Evolutionary conservation across 2,113 vertebrate species (phyloP).

Genomic region (Electrona antarctica): DNA sequence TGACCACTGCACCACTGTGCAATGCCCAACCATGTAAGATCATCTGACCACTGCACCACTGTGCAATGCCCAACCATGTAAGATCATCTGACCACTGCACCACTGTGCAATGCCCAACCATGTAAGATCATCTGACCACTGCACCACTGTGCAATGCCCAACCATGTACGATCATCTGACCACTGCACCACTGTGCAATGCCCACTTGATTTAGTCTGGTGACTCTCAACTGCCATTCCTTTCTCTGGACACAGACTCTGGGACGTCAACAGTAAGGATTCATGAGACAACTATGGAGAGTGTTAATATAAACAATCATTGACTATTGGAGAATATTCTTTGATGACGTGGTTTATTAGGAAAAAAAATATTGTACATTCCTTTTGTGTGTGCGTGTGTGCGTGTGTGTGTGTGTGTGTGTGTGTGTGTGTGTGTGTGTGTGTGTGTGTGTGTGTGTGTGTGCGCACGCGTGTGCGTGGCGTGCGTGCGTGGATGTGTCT

Average conservation of each 20-base stretch:
- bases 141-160: too few relatives aligned
- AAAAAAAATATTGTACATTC: conserved; percentile 35
- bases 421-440: conserved; percentile 31
- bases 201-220: conserved; percentile 28
- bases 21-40: too few relatives aligned
- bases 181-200: not conserved
- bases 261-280: not conserved
- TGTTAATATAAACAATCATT: too few relatives aligned
- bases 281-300: not conserved
- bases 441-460: conserved; percentile 11
- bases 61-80: too few relatives aligned
- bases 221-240: conserved; percentile 36
- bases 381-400: conserved; percentile 32
- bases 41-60: too few relatives aligned
- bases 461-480: not conserved
- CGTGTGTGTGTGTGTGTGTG: too few relatives aligned
- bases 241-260: conserved; percentile 20
- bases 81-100: too few relatives aligned
- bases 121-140: too few relatives aligned
- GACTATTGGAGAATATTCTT: not conserved
- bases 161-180: too few relatives aligned
- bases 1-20: too few relatives aligned
- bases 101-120: conserved; percentile 11
- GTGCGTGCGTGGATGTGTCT: too few relatives aligned
- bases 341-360: conserved; percentile 17